These are phyloP conservation scores for Acronicta aceris DNA, from an alignment of 2,888 invertebrate genomes.

Conservation along the genomic window DNA sequence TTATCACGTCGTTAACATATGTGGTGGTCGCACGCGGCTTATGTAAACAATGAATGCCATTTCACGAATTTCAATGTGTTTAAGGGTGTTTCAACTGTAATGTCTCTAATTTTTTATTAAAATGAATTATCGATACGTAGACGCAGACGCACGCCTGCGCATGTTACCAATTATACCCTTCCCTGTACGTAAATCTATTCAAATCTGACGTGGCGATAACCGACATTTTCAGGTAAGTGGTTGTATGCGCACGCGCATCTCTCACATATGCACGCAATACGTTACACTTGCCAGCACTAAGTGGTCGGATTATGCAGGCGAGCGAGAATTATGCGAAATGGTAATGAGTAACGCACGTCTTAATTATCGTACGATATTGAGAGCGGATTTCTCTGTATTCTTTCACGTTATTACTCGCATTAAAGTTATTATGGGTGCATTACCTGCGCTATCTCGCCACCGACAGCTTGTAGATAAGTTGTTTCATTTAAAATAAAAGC, in stretches of 20 bases:
- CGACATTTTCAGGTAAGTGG: neutral
- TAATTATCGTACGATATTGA: slow-evolving; percentile 36
- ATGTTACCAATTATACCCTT: slow-evolving; percentile 18
- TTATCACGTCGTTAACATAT: slow-evolving; percentile 49
- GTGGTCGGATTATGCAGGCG: slow-evolving; percentile 34
- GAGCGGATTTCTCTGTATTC: slow-evolving; percentile 25
- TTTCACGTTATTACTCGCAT: slow-evolving; percentile 18
- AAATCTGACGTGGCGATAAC: slow-evolving; percentile 23
- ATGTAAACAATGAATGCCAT: slow-evolving; percentile 38
- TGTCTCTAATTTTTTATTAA: slow-evolving; percentile 15
- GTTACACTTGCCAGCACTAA: slow-evolving; percentile 31
- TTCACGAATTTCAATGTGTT: slow-evolving; percentile 30
- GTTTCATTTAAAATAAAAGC: slow-evolving; percentile 6
- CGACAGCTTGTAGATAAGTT: slow-evolving; percentile 6
- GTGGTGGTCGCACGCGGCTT: slow-evolving; percentile 30
- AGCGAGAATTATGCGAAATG: slow-evolving; percentile 35
- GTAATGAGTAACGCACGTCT: slow-evolving; percentile 43
- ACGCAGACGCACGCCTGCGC: slow-evolving; percentile 11
- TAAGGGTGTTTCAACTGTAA: slow-evolving; percentile 19
- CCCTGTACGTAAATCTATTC: slow-evolving; percentile 9
- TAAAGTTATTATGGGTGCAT: slow-evolving; percentile 29
- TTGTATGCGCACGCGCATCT: slow-evolving; percentile 4
- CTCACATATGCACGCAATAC: slow-evolving; percentile 4
- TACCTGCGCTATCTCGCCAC: slow-evolving; percentile 19
- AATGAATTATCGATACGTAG: slow-evolving; percentile 22